Conservation (phyloP, 92 coral and sea anemone genomes). For the Bergia sp. region DNA sequence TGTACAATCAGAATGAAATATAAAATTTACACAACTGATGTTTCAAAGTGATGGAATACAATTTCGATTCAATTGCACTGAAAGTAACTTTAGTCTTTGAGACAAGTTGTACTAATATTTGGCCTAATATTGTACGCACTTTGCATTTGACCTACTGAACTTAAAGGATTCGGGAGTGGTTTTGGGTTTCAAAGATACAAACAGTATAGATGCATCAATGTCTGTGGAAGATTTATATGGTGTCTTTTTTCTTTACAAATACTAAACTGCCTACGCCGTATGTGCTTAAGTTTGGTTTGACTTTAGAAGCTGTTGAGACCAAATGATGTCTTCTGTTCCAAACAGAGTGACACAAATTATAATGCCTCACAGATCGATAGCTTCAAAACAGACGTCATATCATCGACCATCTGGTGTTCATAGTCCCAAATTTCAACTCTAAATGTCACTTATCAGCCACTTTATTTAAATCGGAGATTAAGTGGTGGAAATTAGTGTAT, state of each 20-base stretch:
- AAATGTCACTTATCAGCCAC: conserved; percentile 3
- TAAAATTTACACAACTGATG: no score
- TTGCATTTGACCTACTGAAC: conserved; percentile 16
- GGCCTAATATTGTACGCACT: neutral
- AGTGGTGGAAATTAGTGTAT: neutral
- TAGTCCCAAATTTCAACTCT: neutral
- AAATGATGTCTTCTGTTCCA: neutral
- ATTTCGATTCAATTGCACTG: no score
- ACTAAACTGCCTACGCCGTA: neutral
- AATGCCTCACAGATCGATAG: neutral
- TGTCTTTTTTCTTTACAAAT: neutral
- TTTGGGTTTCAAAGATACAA: neutral
- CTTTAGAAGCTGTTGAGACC: neutral
- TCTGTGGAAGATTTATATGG: neutral
- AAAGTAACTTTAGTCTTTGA: no score
- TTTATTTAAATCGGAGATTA: neutral
- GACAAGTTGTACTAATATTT: neutral
- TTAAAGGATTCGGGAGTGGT: neutral
- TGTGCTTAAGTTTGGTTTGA: neutral
- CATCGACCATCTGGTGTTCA: neutral
- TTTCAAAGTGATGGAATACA: no score
- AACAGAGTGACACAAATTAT: neutral
- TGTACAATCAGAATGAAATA: no score
- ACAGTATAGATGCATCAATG: neutral
- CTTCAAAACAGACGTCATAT: neutral